Evolutionary conservation across 2,113 vertebrate species (phyloP), one percentile per base, ranked within the genome.

Genomic region (Bombycilla garrulus): DNA sequence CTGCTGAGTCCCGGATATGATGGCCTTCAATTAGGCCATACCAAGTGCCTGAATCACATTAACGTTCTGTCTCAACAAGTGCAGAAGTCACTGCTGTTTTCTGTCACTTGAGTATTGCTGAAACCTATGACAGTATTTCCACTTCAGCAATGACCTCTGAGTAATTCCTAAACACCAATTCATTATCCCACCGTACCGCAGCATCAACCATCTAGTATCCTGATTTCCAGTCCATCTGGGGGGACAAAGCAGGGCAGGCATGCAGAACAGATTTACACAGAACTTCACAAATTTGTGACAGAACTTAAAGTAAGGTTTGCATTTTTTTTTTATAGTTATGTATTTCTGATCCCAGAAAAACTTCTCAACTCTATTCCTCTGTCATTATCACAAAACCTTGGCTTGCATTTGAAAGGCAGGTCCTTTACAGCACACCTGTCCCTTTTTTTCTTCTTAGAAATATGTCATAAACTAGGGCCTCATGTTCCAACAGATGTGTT

Each of bases 21-120:
- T 5, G 29, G 51, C 61, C 70, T 50, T 57, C 45, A 88, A 92
- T 93, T 92, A 96, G 47, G 56, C 38, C 87, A 72, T 69, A 44
- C 60, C 44, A 29, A 57, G 1, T 24, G 22, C 10, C 82, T 91
- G 88, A 94, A 33, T 95, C 95, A 95, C 11, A 10, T 2, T 9
- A 54, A 91, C 28, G n/a, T 31, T 31, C 44, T 67, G 79, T 4
- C 54, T 62, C 81, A 61, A 47, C 26, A n/a, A 81, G 29, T 9
- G 29, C 62, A 66, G 35, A 40, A 72, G 45, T 19, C 44, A 44
- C 61, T 31, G 3, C 24, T 85, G 53, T 35, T 65, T 58, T n/a
- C 42, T 81, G 76, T 72, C 53, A 56, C 58, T 31, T 60, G 3
- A 60, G 66, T 83, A 65, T 13, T 62, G 15, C 42, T 64, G 77